These are phyloP conservation scores for Beroe forskalii DNA, from an alignment of 37 sponge, comb jelly and placozoan genomes.

Conservation along the genomic window DNA sequence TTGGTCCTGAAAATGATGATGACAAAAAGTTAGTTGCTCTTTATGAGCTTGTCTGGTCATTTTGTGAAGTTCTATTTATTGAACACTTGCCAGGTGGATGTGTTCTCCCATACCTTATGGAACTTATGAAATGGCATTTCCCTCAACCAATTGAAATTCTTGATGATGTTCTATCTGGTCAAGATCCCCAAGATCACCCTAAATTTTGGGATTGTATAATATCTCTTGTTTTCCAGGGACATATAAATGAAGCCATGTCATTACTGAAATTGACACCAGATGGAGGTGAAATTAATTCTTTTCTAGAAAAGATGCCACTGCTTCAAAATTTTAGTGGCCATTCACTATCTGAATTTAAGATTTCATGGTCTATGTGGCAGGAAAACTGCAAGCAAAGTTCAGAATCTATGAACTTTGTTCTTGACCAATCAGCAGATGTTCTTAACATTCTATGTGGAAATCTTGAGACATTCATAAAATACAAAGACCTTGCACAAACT, in stretches of 20 bases:
- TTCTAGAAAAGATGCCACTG: slow-evolving; percentile 57
- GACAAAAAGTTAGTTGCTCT: slow-evolving; percentile 54
- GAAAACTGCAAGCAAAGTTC: slow-evolving; percentile 36
- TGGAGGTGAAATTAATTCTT: slow-evolving; percentile 2
- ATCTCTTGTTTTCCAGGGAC: slow-evolving; percentile 46
- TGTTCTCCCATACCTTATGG: slow-evolving; percentile 50
- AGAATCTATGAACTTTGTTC: slow-evolving; percentile 1
- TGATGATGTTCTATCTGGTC: slow-evolving; percentile 4
- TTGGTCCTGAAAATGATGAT: slow-evolving; percentile 53
- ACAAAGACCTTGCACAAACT: slow-evolving; percentile 53
- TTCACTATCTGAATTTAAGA: slow-evolving; percentile 55
- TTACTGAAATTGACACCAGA: slow-evolving; percentile 31
- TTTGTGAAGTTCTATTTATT: slow-evolving; percentile 51
- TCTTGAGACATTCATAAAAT: slow-evolving; percentile 30
- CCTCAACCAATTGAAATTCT: slow-evolving; percentile 52
- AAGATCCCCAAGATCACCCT: slow-evolving; percentile 35
- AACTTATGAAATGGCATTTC: slow-evolving; percentile 55
- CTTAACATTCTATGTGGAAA: slow-evolving; percentile 40
- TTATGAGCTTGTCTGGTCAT: slow-evolving; percentile 60
- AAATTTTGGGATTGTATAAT: slow-evolving; percentile 52
- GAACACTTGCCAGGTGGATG: slow-evolving; percentile 62
- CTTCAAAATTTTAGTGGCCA: slow-evolving; percentile 60
- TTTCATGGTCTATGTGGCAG: slow-evolving; percentile 63
- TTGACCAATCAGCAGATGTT: slow-evolving; percentile 43
- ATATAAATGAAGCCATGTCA: slow-evolving; percentile 1